A percentile compares a stretch with the other conserved stretches of the same genome.
phyloP scores from a whole-genome alignment of 2,888 invertebrate species.

The Autographa gamma region DNA sequence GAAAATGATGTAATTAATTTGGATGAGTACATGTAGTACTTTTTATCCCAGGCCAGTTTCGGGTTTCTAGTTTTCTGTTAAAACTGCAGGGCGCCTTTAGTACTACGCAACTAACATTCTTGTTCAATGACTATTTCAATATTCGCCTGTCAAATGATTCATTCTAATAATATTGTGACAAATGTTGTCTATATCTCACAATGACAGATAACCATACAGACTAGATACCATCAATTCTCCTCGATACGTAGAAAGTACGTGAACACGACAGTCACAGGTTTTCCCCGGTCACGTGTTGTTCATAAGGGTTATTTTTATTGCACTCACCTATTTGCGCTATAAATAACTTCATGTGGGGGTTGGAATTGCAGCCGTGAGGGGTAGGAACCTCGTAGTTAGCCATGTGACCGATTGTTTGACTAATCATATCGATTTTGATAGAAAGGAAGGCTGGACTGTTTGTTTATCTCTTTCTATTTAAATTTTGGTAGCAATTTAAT shows the following conservation, averaged over 20 bases:
- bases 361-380: conserved; percentile 25
- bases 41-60: no score
- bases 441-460: neutral
- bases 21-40: no score
- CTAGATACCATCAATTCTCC: neutral
- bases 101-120: no score
- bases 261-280: conserved; percentile 6
- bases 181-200: no score
- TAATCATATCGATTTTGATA: neutral
- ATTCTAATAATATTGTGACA: no score
- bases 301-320: conserved; percentile 33
- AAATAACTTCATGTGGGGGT: conserved; percentile 37
- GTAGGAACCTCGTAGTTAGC: conserved; percentile 16
- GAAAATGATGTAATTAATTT: no score
- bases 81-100: no score
- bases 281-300: conserved; percentile 20
- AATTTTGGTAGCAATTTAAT: neutral
- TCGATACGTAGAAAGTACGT: neutral
- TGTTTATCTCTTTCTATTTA: neutral
- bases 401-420: conserved; percentile 2
- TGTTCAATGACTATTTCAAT: no score
- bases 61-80: no score
- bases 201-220: no score
- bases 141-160: no score
- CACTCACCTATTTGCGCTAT: conserved; percentile 28